Base-by-base conservation (phyloP, 2,113 vertebrate species). In the Vulpes lagopus region DNA sequence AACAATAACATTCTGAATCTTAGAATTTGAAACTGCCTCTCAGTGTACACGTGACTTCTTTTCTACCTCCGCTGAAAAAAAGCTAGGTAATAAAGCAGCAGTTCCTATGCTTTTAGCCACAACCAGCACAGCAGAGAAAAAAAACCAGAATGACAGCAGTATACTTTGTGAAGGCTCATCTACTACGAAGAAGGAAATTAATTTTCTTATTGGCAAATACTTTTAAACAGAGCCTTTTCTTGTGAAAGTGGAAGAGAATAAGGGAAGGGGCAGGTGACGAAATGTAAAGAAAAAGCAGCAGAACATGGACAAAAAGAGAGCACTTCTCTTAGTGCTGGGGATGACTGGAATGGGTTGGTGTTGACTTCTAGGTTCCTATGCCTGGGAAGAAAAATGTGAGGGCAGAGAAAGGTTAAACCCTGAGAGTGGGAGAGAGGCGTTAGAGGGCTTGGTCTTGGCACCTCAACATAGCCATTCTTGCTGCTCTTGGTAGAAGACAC, bases 401-500 rank as follows among this genome's bases (percentile, higher is more conserved):
- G 3, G 4, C 43, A 64, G 57, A 80, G 55, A 87, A 62, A 74
- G 16, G 23, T 32, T 57, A 35, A 81, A 30, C 2, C 27, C 9
- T 91, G 25, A 53, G 10, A 8, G 30, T 19, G 10, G 27, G 49
- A 14, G 23, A 23, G 20, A 91, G 57, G 12, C 1, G 8, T 9
- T 2, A 16, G 65, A 38, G 2, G 12, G 17, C 15, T 5, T 95
- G 25, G 19, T 16, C 1, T 2, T 9, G 55, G 11, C 0, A 51
- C 16, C 15, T 60, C n/a, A 67, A 5, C 14, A 15, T 0, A 23
- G 60, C 30, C n/a, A n/a, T 11, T 53, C 14, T 12, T 43, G 7
- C 10, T 5, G 15, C 6, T 0, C 38, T 30, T 32, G 12, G 35
- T 8, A 81, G n/a, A 92, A 23, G 53, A 20, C 7, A 0, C 0